These are phyloP conservation scores for Ophion obscuratus DNA, from an alignment of 2,888 invertebrate species.

Conservation along the genomic window DNA sequence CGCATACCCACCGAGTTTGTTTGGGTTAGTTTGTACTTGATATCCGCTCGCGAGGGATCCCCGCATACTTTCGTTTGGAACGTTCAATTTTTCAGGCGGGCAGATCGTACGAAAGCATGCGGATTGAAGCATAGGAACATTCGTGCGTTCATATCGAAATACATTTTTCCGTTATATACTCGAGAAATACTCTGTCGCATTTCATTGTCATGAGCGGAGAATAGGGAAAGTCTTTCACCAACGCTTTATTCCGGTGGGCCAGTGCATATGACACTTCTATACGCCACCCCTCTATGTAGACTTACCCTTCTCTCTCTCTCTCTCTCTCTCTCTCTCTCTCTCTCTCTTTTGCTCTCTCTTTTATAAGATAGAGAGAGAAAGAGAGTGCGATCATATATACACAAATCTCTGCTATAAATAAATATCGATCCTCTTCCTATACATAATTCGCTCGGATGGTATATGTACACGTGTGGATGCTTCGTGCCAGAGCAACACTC, in stretches of 20 bases:
- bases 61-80: neutral
- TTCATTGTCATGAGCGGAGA: neutral
- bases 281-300: no score
- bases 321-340: no score
- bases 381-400: slow-evolving; percentile 29
- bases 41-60: no score
- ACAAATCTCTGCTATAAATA: slow-evolving; percentile 60
- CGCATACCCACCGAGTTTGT: neutral
- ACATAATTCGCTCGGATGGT: slow-evolving; percentile 34
- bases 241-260: slow-evolving; percentile 1
- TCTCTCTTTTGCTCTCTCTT: no score
- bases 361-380: neutral
- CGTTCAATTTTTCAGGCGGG: slow-evolving; percentile 13
- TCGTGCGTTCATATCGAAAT: neutral
- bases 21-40: no score
- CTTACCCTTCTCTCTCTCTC: no score
- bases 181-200: neutral
- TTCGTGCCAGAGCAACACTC: slow-evolving; percentile 31
- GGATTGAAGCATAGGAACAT: neutral
- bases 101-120: no score
- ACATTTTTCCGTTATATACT: neutral
- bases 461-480: slow-evolving; percentile 39
- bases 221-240: neutral
- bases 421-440: slow-evolving; percentile 51
- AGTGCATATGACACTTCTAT: neutral